These are phyloP conservation scores for Aricia agestis DNA, from an alignment of 1,140 invertebrate genomes.

Conservation along the genomic window DNA sequence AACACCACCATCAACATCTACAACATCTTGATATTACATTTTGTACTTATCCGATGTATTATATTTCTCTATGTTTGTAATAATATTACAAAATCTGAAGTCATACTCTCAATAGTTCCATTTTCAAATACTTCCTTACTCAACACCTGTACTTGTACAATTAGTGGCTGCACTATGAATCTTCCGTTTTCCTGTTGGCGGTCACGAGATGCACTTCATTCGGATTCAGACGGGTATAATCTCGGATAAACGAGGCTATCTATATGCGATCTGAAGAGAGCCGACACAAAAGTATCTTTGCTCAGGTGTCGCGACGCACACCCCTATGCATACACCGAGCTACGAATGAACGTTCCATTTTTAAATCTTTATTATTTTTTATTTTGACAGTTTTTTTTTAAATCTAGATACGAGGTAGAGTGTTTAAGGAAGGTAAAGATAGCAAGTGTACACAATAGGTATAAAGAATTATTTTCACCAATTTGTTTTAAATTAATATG, in stretches of 20 bases:
- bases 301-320: constrained; percentile 34
- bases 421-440: too few relatives aligned
- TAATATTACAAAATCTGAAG: too few relatives aligned
- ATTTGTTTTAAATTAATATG: too few relatives aligned
- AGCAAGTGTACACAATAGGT: too few relatives aligned
- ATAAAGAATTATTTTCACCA: too few relatives aligned
- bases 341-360: constrained; percentile 17
- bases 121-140: too few relatives aligned
- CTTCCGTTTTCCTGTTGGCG: background rate
- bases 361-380: background rate
- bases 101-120: too few relatives aligned
- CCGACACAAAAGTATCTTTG: constrained; percentile 37
- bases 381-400: background rate
- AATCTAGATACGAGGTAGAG: too few relatives aligned
- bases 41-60: too few relatives aligned
- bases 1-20: too few relatives aligned
- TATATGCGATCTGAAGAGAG: constrained; percentile 51
- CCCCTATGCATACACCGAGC: constrained; percentile 13
- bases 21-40: too few relatives aligned
- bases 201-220: background rate
- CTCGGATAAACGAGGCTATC: constrained; percentile 38
- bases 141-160: background rate
- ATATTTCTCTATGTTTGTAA: too few relatives aligned
- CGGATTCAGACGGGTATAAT: constrained; percentile 7
- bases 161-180: background rate